These are phyloP conservation scores for Picathartes gymnocephalus DNA, from an alignment of 2,113 vertebrate species.

Conservation along the genomic window DNA sequence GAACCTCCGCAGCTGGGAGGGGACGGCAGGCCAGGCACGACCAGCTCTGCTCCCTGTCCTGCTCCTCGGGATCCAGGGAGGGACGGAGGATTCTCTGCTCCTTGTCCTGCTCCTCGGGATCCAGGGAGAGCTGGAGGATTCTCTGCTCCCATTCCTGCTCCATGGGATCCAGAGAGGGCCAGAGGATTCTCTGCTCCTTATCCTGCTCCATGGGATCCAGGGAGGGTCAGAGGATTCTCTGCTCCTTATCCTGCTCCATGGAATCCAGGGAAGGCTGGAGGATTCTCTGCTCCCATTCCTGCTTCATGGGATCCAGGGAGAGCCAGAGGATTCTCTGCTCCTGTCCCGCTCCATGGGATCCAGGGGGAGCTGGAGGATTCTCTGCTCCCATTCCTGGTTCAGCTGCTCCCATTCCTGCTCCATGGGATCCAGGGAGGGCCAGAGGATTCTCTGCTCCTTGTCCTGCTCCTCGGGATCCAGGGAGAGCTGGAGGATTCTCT, in stretches of 20 bases:
- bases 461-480: fast-evolving
- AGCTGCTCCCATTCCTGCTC: neutral
- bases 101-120: fast-evolving
- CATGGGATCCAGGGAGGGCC: fast-evolving
- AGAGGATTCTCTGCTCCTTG: neutral
- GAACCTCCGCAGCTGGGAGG: neutral
- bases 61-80: fast-evolving
- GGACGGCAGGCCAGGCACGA: neutral
- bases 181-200: neutral
- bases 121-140: fast-evolving
- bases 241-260: neutral
- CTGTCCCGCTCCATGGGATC: fast-evolving
- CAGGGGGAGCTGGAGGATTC: neutral
- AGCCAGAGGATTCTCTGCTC: neutral
- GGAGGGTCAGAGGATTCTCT: neutral
- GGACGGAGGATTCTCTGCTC: neutral
- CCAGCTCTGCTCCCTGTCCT: neutral
- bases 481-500: fast-evolving
- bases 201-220: neutral
- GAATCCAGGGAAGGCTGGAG: neutral
- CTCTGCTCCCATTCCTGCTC: neutral
- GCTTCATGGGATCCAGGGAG: neutral
- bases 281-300: neutral
- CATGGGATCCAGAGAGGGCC: neutral
- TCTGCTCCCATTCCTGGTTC: neutral